Percentiles rank a stretch among this genome's conserved stretches.
These are phyloP conservation scores for Amazona guildingii DNA, from an alignment of 2,113 vertebrate species.

Conservation along the genomic window DNA sequence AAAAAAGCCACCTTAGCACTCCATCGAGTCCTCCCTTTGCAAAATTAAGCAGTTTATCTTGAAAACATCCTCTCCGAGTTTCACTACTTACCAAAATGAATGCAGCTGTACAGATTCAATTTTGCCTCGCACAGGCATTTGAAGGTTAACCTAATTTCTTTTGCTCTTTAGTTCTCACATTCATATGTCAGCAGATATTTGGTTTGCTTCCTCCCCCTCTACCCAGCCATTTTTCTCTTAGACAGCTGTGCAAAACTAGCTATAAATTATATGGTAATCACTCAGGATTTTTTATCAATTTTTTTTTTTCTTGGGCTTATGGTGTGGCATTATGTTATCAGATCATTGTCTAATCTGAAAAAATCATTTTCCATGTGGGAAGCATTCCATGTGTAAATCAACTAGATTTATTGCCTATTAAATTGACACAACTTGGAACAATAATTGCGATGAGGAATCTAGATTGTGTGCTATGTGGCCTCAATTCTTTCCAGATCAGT, in stretches of 20 bases:
- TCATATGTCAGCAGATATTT: conserved; percentile 42
- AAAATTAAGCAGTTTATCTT: not conserved
- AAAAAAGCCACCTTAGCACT: not conserved
- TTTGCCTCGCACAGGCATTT: not conserved
- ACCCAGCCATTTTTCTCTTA: conserved; percentile 4
- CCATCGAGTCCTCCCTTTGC: not conserved
- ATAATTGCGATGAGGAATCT: not conserved
- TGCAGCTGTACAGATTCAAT: not conserved
- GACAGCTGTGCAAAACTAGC: not conserved
- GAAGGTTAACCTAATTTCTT: conserved; percentile 29
- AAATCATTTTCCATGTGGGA: conserved; percentile 12
- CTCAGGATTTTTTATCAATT: not conserved
- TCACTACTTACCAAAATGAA: not conserved
- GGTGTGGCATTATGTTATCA: conserved; percentile 7
- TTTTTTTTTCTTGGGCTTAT: not conserved
- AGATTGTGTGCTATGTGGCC: not conserved
- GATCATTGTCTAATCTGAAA: conserved; percentile 5
- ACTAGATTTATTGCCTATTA: conserved; percentile 14
- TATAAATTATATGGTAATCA: conserved; percentile 2
- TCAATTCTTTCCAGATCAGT: not conserved
- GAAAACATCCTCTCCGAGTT: not conserved
- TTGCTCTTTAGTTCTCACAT: conserved; percentile 34
- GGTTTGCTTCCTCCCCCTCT: not conserved
- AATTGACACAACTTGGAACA: not conserved
- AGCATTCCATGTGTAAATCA: not conserved